A percentile compares a stretch with the other conserved stretches of the same genome.
Conservation (phyloP, 1,140 invertebrate species). For the Drosophila melanogaster region Release_6_plus_ISO1_MT NC_004354.4:14101001-14101500, state of each 20-base stretch:
- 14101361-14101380: conserved; percentile 8
- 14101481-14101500: conserved; percentile 84
- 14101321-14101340: conserved; percentile 3
- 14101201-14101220: too few relatives aligned
- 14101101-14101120: not conserved
- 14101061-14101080: not conserved
- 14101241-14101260: too few relatives aligned
- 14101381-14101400: conserved; percentile 5
- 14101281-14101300: too few relatives aligned
- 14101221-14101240: too few relatives aligned
- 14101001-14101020: conserved; percentile 39
- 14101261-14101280: too few relatives aligned
- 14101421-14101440: not conserved
- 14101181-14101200: too few relatives aligned
- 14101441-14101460: not conserved
- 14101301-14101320: too few relatives aligned
- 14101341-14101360: conserved; percentile 9
- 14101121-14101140: too few relatives aligned
- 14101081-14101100: too few relatives aligned
- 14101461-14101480: conserved; percentile 72
- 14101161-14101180: too few relatives aligned
- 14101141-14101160: too few relatives aligned
- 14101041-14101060: not conserved
- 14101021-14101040: conserved; percentile 6
- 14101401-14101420: conserved; percentile 12